A percentile compares a stretch with the other conserved stretches of the same genome.
Evolutionary conservation across 2,113 vertebrate species (phyloP).

Genomic region (Corythoichthys haematopterus): DNA sequence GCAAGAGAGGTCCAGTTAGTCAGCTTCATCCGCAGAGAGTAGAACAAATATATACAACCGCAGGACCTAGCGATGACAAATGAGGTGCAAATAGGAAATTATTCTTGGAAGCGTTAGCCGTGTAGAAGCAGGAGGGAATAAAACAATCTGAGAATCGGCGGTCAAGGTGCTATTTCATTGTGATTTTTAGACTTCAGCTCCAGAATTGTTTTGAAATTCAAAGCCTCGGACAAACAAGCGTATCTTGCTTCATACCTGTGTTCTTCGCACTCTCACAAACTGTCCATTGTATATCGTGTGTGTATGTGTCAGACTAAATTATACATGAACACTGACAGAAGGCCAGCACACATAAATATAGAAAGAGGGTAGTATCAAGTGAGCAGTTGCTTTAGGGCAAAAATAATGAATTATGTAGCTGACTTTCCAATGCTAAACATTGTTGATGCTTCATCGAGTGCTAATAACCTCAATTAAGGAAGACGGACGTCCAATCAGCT

Average conservation of each 20-base stretch:
- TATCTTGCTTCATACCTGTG: conserved; percentile 58
- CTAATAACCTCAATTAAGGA: not conserved
- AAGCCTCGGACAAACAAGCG: not conserved
- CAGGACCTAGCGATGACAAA: not conserved
- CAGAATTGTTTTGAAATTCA: not conserved
- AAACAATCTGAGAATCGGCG: not conserved
- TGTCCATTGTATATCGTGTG: conserved; percentile 23
- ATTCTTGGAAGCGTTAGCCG: not conserved
- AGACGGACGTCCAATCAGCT: too few species aligned
- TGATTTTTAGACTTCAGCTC: not conserved
- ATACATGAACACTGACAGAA: conserved; percentile 34
- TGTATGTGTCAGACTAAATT: conserved; percentile 34
- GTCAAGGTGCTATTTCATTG: not conserved
- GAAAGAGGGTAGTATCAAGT: conserved; percentile 1
- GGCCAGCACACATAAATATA: conserved; percentile 5
- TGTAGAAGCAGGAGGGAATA: not conserved
- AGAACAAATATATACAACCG: not conserved
- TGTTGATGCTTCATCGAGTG: not conserved
- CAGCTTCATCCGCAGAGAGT: not conserved
- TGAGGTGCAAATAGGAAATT: not conserved
- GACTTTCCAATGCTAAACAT: not conserved
- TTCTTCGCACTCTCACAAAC: conserved; percentile 36
- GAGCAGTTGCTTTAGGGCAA: not conserved
- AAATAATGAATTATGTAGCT: conserved; percentile 5
- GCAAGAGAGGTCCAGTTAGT: not conserved